Evolutionary conservation across 2,797 vertebrate species (phyloP), one percentile per base, ranked within the genome.

Genomic region (Yasuhikotakia modesta): DNA sequence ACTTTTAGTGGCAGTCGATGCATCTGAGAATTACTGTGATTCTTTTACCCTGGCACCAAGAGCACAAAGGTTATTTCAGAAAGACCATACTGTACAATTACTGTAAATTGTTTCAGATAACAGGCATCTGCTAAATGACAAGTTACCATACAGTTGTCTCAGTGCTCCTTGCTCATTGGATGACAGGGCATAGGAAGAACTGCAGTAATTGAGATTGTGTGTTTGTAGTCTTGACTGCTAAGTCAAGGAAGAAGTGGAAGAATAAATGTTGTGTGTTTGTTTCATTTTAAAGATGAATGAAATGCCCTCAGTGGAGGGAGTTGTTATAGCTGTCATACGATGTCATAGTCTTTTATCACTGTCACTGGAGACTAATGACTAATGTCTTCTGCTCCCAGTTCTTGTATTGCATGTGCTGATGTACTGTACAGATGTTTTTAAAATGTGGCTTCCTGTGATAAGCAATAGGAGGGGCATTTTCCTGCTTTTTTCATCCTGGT

Each of bases 391-490:
- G 48, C 30, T 2, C 0, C 17, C 27, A 17, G 16, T n/a, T 60
- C 57, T 53, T 21, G n/a, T 32, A 22, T 80, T 77, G 80, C 76
- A 84, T 69, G 64, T 72, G 87, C 86, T n/a, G 70, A 66, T 79
- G 72, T 35, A 50, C 39, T 80, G 74, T 35, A 64, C 48, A 76
- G 78, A 78, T 89, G 83, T 89, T 92, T 87, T 84, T 82, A 86
- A 84, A 91, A 89, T 84, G 85, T 81, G 80, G 85, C 87, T 89
- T 74, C 53, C 63, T 67, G 76, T 69, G 64, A 27, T 69, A 52
- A 63, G 39, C 48, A 39, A 46, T 78, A 22, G 60, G 79, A 71
- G 65, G 61, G 69, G 82, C 57, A 50, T 65, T 79, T 46, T 77
- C 24, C 65, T 73, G 79, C 81, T 79, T 76, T 89, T 90, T 89